Percentiles rank a stretch among this genome's conserved stretches.
Evolutionary conservation across 1,140 invertebrate genomes (phyloP).

Genomic region (Nasonia giraulti): DNA sequence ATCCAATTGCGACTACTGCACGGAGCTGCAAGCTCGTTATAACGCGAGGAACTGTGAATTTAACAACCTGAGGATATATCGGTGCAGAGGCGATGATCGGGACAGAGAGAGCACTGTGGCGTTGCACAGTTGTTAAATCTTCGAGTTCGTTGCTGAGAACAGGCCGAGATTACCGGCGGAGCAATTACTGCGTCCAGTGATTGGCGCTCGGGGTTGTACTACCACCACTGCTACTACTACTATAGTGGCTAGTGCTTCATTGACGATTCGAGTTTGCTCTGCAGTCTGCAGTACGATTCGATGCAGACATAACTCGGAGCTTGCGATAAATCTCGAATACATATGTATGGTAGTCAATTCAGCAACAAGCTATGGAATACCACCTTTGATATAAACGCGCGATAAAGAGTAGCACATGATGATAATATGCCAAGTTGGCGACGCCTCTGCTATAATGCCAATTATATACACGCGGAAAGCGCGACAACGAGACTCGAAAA

Average conservation of each 20-base stretch:
- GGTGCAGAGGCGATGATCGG: neutral
- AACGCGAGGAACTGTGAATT: neutral
- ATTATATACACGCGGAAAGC: neutral
- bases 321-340: too few relatives aligned
- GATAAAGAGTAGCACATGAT: too few relatives aligned
- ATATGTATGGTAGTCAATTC: neutral
- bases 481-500: neutral
- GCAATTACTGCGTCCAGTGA: neutral
- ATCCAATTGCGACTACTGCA: neutral
- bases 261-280: neutral
- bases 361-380: neutral
- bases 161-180: neutral
- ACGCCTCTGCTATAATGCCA: too few relatives aligned
- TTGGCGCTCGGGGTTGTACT: neutral
- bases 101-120: neutral
- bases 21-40: neutral
- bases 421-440: too few relatives aligned
- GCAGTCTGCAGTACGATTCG: neutral
- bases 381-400: too few relatives aligned
- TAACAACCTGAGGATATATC: neutral
- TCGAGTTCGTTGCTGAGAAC: neutral
- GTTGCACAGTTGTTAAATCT: neutral
- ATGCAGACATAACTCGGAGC: too few relatives aligned
- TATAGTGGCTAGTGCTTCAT: neutral
- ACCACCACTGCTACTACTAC: neutral